Conservation (phyloP, 2,888 invertebrate genomes). For the Gryllus longicercus region DNA sequence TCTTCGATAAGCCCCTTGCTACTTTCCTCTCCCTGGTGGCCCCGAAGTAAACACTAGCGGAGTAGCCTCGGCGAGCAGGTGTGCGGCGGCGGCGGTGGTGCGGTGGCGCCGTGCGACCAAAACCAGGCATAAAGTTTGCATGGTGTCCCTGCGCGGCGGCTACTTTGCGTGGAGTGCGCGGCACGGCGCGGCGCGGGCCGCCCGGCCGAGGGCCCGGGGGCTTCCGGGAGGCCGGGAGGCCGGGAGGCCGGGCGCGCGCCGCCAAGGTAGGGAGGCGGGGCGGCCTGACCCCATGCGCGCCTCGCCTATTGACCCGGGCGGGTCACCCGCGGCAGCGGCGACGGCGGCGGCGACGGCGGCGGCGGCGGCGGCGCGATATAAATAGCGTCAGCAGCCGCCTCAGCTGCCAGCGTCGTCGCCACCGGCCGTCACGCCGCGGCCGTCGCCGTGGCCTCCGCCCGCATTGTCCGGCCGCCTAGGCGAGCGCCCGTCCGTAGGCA, state of each 20-base stretch:
- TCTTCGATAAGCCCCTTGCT: too few relatives aligned
- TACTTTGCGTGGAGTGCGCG: background rate
- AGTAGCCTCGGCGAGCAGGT: too few relatives aligned
- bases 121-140: too few relatives aligned
- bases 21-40: too few relatives aligned
- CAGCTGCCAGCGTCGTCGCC: too few relatives aligned
- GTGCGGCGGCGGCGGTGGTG: too few relatives aligned
- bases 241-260: background rate
- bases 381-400: background rate
- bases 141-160: background rate
- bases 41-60: too few relatives aligned
- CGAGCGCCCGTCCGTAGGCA: too few relatives aligned
- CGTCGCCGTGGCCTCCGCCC: too few relatives aligned
- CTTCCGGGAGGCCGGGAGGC: background rate
- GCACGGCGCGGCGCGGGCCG: background rate
- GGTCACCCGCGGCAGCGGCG: background rate
- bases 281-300: background rate
- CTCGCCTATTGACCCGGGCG: constrained; percentile 17
- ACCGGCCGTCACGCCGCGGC: too few relatives aligned
- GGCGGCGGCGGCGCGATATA: background rate
- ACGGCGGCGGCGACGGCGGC: background rate
- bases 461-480: too few relatives aligned
- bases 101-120: too few relatives aligned
- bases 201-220: background rate
- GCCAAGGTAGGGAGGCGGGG: background rate